A percentile compares a stretch with the other conserved stretches of the same genome.
These are phyloP conservation scores for Liopterus haemorrhoidalis DNA, from an alignment of 2,888 invertebrate species.

Conservation along the genomic window DNA sequence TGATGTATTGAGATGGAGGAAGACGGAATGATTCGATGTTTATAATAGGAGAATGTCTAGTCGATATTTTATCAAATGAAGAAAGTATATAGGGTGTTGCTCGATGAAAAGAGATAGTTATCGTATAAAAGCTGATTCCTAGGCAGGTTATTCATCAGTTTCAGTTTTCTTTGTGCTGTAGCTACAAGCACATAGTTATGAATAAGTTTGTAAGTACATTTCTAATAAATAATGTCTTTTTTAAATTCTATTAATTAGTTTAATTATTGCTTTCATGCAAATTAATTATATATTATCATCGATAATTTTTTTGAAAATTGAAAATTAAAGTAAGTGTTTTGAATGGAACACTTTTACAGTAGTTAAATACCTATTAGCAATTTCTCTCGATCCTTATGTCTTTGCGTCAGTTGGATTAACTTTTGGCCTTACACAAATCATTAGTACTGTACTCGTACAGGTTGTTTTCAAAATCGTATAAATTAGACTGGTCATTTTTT, in stretches of 20 bases:
- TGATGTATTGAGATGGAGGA: too few relatives aligned
- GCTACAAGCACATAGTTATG: slow-evolving; percentile 12
- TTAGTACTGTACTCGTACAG: too few relatives aligned
- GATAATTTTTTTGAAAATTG: slow-evolving; percentile 2
- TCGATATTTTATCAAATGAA: too few relatives aligned
- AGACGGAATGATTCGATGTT: slow-evolving; percentile 15
- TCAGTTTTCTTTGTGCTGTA: slow-evolving; percentile 13
- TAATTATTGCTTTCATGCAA: background rate
- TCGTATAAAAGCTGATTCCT: slow-evolving; percentile 20
- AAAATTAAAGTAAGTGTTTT: too few relatives aligned
- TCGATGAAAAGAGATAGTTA: slow-evolving; percentile 19
- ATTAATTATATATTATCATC: background rate
- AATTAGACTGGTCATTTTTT: too few relatives aligned
- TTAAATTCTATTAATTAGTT: background rate
- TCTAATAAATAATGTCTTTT: background rate
- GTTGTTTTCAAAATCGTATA: too few relatives aligned
- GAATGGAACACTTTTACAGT: too few relatives aligned
- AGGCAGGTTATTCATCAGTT: slow-evolving; percentile 19
- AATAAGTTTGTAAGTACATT: slow-evolving; percentile 19
- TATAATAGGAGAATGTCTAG: slow-evolving; percentile 17
- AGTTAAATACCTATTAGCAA: too few relatives aligned
- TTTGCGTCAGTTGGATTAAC: too few relatives aligned
- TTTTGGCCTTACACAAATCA: too few relatives aligned
- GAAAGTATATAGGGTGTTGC: slow-evolving; percentile 22
- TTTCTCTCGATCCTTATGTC: too few relatives aligned